Evolutionary conservation across 2,797 vertebrate genomes (phyloP).

Genomic region (Falco cherrug): DNA sequence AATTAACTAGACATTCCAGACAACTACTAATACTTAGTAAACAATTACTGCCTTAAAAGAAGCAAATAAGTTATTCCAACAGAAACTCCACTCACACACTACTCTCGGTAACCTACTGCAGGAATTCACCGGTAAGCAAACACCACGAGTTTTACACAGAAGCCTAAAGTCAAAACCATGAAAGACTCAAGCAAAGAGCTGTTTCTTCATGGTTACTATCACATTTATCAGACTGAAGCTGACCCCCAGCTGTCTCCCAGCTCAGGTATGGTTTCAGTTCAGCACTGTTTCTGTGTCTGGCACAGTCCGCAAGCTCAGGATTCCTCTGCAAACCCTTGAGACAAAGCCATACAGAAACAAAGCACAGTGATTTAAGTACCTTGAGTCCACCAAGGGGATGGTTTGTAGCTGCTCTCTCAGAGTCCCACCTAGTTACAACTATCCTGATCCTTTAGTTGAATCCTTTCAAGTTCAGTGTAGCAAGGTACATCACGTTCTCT

Average conservation of each 20-base stretch:
- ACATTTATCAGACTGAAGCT: background rate
- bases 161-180: background rate
- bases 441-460: background rate
- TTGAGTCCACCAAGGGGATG: background rate
- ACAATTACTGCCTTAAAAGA: constrained; percentile 28
- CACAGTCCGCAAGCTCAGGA: background rate
- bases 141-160: background rate
- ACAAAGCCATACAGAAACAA: background rate
- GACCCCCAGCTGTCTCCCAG: background rate
- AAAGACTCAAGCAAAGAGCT: background rate
- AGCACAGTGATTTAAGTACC: fast-evolving
- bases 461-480: background rate
- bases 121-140: background rate
- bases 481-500: fast-evolving
- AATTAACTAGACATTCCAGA: constrained; percentile 51
- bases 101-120: background rate
- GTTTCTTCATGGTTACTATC: background rate
- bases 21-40: background rate
- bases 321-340: background rate
- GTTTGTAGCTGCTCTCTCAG: background rate
- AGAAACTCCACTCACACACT: background rate
- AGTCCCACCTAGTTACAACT: background rate
- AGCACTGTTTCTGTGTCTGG: background rate
- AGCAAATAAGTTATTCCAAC: constrained; percentile 25
- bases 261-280: background rate